Base-by-base conservation (phyloP, 2,888 invertebrate species). In the Heliconius sara region DNA sequence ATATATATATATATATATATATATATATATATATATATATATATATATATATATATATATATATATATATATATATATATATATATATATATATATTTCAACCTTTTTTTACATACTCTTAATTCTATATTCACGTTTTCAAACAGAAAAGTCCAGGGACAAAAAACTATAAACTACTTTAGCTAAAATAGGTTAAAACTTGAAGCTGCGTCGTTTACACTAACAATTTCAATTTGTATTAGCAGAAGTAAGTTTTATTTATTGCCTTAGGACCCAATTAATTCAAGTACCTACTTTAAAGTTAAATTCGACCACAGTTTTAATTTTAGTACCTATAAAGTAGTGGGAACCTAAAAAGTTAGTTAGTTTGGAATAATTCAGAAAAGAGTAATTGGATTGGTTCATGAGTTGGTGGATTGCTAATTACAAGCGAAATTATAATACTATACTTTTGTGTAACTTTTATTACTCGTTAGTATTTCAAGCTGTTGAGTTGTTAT, bases 311-410 rank as follows among this genome's bases (percentile, higher is more conserved):
- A 76, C 79, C 73, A 78, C 78, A 78, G 79, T 79, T 81, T 81
- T 81, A 81, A 81, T 81, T 79, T 79, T 76, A 73, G 47, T 81
- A 47, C 47, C 47, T 47, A 47, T 19, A 47, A 47, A 47, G 47
- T 47, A 47, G 72, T 77, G 52, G 71, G 57, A 19, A 57, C 57
- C 47, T 73, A 77, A 47, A 79, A 79, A 81, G 79, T 81, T 79
- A 68, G 71, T 66, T 68, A 78, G 78, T 81, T 78, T 66, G 72
- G 67, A 79, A 72, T 76, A 73, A 77, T 79, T 76, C 60, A 52
- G 76, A 81, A 79, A 81, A 81, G 78, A 76, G 73, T 81, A 81
- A 81, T 81, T 81, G 79, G 81, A 78, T 77, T 78, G 76, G 78
- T 81, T 81, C 73, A 76, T 76, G 81, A 72, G 79, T 70, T 74